Evolutionary conservation across 1,140 invertebrate species (phyloP), one percentile per base, ranked within the genome.

Genomic region (Ceratitis capitata): DNA sequence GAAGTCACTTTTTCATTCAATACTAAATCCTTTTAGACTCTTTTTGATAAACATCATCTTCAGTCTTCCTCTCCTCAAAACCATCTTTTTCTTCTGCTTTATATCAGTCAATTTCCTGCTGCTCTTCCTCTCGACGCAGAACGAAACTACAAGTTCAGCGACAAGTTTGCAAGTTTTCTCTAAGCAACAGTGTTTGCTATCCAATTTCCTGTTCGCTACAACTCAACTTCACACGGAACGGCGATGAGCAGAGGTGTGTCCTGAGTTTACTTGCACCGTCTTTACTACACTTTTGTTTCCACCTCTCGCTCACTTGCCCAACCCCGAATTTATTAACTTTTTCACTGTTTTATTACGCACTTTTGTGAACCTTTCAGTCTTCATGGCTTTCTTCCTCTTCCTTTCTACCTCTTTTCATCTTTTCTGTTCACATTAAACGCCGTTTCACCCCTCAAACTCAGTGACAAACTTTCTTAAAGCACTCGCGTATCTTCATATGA

Each of bases 321-420:
- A 26, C 58, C 23, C n/a, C n/a, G n/a, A n/a, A n/a, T n/a, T n/a
- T n/a, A n/a, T n/a, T 29, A 61, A 32, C n/a, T 61, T 61, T 61
- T 61, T 61, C 29, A 29, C 58, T 61, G 23, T 61, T 61, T 61
- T 61, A 61, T 69, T 64, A 56, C 51, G 51, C 51, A 56, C n/a
- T 56, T 56, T 56, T 56, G 51, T n/a, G 19, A n/a, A 56, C 51
- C n/a, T 23, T n/a, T n/a, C n/a, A n/a, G n/a, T n/a, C n/a, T n/a
- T n/a, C n/a, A n/a, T n/a, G n/a, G n/a, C n/a, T n/a, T n/a, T n/a
- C n/a, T n/a, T n/a, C n/a, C n/a, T n/a, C n/a, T n/a, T n/a, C 5
- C 19, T n/a, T 56, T 53, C 51, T n/a, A 53, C 19, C n/a, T 39
- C 29, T 26, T 61, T 29, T 3, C 12, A 35, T 35, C 32, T 6